phyloP scores from a whole-genome alignment of 2,113 vertebrate genomes.

The Chascanopsetta lugubris region DNA sequence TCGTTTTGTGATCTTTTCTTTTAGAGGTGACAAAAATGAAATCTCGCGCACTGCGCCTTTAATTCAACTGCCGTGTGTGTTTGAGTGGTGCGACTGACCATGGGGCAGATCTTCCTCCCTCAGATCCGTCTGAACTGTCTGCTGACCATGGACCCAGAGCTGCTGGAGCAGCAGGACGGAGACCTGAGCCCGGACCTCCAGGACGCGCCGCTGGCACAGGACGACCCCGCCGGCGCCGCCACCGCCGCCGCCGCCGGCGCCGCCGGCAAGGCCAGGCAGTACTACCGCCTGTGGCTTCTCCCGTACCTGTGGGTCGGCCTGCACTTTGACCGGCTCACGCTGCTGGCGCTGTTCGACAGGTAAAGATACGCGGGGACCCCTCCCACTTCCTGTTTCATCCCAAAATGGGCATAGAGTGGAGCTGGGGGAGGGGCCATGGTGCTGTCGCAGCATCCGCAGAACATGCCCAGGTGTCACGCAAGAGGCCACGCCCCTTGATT shows the following conservation, averaged over 20 bases:
- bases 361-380: slow-evolving; percentile 48
- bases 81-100: background rate
- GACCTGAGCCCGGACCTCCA: slow-evolving; percentile 96
- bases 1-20: too few species aligned
- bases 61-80: too few species aligned
- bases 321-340: slow-evolving; percentile 97
- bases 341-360: slow-evolving; percentile 97
- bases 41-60: too few species aligned
- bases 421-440: background rate
- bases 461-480: too few species aligned
- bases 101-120: slow-evolving; percentile 73
- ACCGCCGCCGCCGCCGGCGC: slow-evolving; percentile 66
- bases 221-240: slow-evolving; percentile 86
- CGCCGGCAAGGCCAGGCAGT: slow-evolving; percentile 91
- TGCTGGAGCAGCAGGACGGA: slow-evolving; percentile 93
- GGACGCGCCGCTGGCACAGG: slow-evolving; percentile 87
- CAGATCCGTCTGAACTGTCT: slow-evolving; percentile 97
- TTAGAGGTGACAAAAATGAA: too few species aligned
- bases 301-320: slow-evolving; percentile 96
- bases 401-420: background rate
- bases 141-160: slow-evolving; percentile 94
- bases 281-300: slow-evolving; percentile 96
- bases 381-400: background rate
- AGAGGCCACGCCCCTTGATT: too few species aligned
- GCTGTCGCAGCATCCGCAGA: too few species aligned